Base-by-base conservation (phyloP, 2,797 vertebrate species). In the Cynodonichthys magdalenae region DNA sequence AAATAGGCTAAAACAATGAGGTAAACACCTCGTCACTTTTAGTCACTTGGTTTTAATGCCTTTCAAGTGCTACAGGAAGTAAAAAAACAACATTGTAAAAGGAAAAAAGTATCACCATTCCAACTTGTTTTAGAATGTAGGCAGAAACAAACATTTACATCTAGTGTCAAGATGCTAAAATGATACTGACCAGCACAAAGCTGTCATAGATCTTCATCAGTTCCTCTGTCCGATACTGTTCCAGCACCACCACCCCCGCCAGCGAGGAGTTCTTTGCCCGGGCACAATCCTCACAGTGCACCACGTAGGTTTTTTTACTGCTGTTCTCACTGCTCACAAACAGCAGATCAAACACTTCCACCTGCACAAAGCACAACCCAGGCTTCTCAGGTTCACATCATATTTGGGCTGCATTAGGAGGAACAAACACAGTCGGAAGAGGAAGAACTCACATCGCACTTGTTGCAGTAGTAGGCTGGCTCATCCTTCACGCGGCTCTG, bases 381-480 rank as follows among this genome's bases (percentile, higher is more conserved):
- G 31, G 41, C 28, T 2, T 15, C 60, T 0, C 17, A 6, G 18
- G 28, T 48, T 69, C 3, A 53, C 3, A 15, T 6, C 14, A 3
- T 24, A 5, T 54, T 29, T 66, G 44, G 3, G 20, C 27, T 17
- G 14, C 41, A 45, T 59, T 29, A 8, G 19, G 0, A 18, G 17
- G 9, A 31, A 42, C 6, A 0, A 4, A 1, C 5, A 92, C 1
- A 31, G 8, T 6, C 19, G 17, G 0, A 11, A 7, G 20, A 42
- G 9, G 53, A 44, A 39, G 9, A 53, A 91, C 85, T 92, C 88
- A 99, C 98, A 86, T 99, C 98, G 89, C 98, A 99, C 83, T 99
- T 95, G 81, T 94, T 99, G 94, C 98, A 99, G 88, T 99, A 99
- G 92, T 98, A 97, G 62, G 98, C 96, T 29, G 97, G 96, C 87